Base-by-base conservation (phyloP, 1,140 invertebrate genomes). In the Drosophila pseudoobscura region DNA sequence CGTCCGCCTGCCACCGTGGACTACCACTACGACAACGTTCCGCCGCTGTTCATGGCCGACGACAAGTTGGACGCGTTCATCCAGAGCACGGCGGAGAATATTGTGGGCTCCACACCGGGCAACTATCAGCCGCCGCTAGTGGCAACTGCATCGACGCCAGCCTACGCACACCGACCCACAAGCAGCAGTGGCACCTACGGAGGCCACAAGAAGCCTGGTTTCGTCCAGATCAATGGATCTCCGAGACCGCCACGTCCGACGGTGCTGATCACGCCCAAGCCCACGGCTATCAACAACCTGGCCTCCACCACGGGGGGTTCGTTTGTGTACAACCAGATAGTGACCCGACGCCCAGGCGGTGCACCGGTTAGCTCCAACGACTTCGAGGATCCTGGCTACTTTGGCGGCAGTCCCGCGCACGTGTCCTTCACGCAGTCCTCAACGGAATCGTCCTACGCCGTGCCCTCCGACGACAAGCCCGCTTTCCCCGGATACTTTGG, bases 211-310 rank as follows among this genome's bases (percentile, higher is more conserved):
- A 90, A 88, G 41, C 85, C 91, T 11, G 73, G 65, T 0, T 90
- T 90, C n/a, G 80, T 91, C 29, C 83, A 91, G 52, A 76, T 91
- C 39, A 74, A 78, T 74, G 78, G 31, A 50, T 90, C 77, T 74
- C 92, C 71, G 78, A 93, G 72, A 89, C 92, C 89, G 17, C 92
- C 93, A 9, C 90, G 92, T 3, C 93, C 94, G 13, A 94, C 94
- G 0, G 92, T 94, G 6, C 87, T 94, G 22, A 94, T 94, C 15
- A 94, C 92, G 26, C 94, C 94, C 35, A 95, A 94, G 83, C 94
- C 94, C 4, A 92, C 93, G 5, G 91, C 91, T n/a, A 75, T 78
- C 3, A 83, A 50, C 46, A 78, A 69, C 15, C 49, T 77, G 46
- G 59, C 64, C 9, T 43, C 75, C 29, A 79, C 73, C 41, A 93